A percentile compares a stretch with the other conserved stretches of the same genome.
phyloP scores from a whole-genome alignment of 1,140 invertebrate species.

The Hyphantria cunea region DNA sequence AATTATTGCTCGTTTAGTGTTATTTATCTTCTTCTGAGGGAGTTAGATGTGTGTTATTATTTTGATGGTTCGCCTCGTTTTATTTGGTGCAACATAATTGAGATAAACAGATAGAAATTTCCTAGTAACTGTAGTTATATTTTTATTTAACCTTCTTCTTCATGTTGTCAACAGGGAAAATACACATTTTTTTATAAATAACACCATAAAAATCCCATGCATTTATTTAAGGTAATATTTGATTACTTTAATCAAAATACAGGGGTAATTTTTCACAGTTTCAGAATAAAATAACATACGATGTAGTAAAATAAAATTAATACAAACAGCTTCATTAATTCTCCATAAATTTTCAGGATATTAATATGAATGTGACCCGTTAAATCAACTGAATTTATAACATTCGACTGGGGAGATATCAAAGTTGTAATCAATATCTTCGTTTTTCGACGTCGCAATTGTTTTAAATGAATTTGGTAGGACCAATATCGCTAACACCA shows the following conservation, averaged over 20 bases:
- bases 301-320: conserved; percentile 19
- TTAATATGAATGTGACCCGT: conserved; percentile 31
- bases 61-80: conserved; percentile 20
- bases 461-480: conserved; percentile 38
- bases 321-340: conserved; percentile 33
- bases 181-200: too few relatives aligned
- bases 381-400: conserved; percentile 43
- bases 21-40: conserved; percentile 34
- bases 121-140: too few relatives aligned
- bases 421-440: conserved; percentile 41
- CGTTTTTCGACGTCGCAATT: conserved; percentile 11
- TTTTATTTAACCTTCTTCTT: too few relatives aligned
- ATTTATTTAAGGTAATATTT: conserved; percentile 4
- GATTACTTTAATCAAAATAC: conserved; percentile 11
- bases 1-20: conserved; percentile 44
- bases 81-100: conserved; percentile 17
- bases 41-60: conserved; percentile 29
- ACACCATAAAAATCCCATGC: too few relatives aligned
- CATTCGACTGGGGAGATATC: conserved; percentile 33
- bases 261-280: conserved; percentile 16
- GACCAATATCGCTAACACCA: conserved; percentile 41
- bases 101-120: background rate
- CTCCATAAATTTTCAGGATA: conserved; percentile 20
- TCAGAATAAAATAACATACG: conserved; percentile 23
- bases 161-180: too few relatives aligned